These are phyloP conservation scores for Epinephelus lanceolatus DNA, from an alignment of 2,113 vertebrate species.

Conservation along the genomic window DNA sequence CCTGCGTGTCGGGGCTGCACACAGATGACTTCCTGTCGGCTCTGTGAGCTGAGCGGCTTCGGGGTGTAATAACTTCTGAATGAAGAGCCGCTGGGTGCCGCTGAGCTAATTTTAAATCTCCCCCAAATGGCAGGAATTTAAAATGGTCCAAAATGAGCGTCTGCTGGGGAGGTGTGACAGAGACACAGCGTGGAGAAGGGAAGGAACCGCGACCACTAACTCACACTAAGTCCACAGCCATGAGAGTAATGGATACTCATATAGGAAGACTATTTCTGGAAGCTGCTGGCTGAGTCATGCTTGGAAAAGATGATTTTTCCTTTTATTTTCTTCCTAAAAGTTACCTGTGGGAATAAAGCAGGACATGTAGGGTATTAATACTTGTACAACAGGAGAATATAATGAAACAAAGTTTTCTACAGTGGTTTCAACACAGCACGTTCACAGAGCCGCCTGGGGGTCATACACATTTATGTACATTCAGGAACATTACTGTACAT, in stretches of 20 bases:
- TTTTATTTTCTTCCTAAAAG: neutral
- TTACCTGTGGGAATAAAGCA: neutral
- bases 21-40: conserved; percentile 1
- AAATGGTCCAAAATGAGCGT: conserved; percentile 33
- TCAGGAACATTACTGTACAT: too few species aligned
- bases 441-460: too few species aligned
- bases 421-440: too few species aligned
- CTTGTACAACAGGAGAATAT: too few species aligned
- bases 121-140: conserved; percentile 32
- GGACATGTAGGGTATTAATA: neutral
- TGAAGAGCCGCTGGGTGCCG: conserved; percentile 12
- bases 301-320: conserved; percentile 7
- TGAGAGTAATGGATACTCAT: conserved; percentile 25
- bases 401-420: too few species aligned
- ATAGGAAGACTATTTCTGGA: conserved; percentile 54
- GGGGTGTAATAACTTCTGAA: conserved; percentile 50
- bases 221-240: neutral
- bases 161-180: conserved; percentile 30
- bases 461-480: too few species aligned
- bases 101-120: conserved; percentile 49
- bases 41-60: conserved; percentile 12
- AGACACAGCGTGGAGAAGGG: conserved; percentile 31
- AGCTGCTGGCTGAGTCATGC: neutral
- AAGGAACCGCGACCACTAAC: conserved; percentile 3
- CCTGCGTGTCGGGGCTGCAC: neutral